phyloP scores from a whole-genome alignment of 2,113 vertebrate genomes.

The Nycticebus coucang region DNA sequence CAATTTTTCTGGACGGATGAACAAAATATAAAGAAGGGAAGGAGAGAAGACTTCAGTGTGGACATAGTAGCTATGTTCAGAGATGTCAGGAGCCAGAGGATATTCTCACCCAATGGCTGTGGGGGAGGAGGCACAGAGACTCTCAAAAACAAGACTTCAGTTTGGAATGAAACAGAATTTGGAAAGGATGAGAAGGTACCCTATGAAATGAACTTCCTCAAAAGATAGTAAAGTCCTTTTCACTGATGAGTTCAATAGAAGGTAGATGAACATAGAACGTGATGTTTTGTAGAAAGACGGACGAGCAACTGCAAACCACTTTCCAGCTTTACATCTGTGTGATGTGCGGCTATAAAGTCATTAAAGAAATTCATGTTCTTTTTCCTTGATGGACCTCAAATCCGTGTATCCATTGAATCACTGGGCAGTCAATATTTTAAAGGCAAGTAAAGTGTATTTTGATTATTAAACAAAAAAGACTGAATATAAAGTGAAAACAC shows the following conservation, averaged over 20 bases:
- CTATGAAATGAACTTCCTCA: neutral
- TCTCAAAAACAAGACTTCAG: neutral
- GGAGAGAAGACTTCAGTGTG: neutral
- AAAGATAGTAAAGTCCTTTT: neutral
- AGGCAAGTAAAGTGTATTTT: neutral
- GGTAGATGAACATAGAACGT: neutral
- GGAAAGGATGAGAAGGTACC: neutral
- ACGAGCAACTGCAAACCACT: neutral
- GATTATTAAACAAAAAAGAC: neutral
- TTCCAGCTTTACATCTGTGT: neutral
- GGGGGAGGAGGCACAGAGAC: neutral
- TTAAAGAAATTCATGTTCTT: neutral
- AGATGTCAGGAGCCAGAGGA: neutral
- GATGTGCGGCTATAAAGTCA: neutral
- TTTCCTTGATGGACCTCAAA: neutral
- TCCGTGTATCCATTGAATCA: neutral
- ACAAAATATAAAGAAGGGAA: neutral
- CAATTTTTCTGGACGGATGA: neutral
- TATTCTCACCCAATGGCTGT: neutral
- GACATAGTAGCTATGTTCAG: neutral
- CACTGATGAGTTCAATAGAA: neutral
- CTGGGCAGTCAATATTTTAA: neutral
- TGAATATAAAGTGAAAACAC: neutral
- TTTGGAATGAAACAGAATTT: neutral
- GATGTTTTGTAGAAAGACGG: neutral